A percentile compares a stretch with the other conserved stretches of the same genome.
Conservation (phyloP, 2,797 vertebrate genomes). For the Oryzias sinensis region DNA sequence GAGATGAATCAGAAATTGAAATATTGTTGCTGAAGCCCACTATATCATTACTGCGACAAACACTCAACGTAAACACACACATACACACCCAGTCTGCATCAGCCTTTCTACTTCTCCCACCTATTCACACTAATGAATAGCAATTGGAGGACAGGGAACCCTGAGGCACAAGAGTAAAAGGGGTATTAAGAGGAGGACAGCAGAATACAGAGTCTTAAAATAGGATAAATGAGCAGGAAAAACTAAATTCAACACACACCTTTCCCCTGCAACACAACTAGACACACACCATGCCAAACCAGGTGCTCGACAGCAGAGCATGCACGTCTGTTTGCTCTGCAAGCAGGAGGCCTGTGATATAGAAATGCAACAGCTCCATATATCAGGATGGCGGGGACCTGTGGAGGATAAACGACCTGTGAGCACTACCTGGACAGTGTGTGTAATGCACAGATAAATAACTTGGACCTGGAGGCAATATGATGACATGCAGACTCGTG, state of each 20-base stretch:
- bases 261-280: conserved; percentile 48
- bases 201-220: conserved; percentile 55
- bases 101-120: conserved; percentile 28
- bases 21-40: background rate
- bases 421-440: conserved; percentile 51
- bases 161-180: conserved; percentile 47
- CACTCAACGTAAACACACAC: conserved; percentile 1
- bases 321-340: conserved; percentile 40
- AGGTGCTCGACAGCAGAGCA: conserved; percentile 10
- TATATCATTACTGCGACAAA: conserved; percentile 16
- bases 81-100: conserved; percentile 2
- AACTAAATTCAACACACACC: conserved; percentile 35
- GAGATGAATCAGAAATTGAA: conserved; percentile 20
- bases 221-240: conserved; percentile 59
- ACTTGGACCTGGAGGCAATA: conserved; percentile 39
- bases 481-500: conserved; percentile 27
- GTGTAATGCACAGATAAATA: conserved; percentile 68
- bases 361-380: conserved; percentile 62
- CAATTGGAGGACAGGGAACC: conserved; percentile 50
- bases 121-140: conserved; percentile 58
- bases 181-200: conserved; percentile 53
- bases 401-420: conserved; percentile 58
- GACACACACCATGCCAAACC: conserved; percentile 38
- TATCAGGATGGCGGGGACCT: conserved; percentile 47
- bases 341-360: conserved; percentile 39